Evolutionary conservation across 2,797 vertebrate genomes (phyloP), one percentile per base, ranked within the genome.

Genomic region (Thaleichthys pacificus): DNA sequence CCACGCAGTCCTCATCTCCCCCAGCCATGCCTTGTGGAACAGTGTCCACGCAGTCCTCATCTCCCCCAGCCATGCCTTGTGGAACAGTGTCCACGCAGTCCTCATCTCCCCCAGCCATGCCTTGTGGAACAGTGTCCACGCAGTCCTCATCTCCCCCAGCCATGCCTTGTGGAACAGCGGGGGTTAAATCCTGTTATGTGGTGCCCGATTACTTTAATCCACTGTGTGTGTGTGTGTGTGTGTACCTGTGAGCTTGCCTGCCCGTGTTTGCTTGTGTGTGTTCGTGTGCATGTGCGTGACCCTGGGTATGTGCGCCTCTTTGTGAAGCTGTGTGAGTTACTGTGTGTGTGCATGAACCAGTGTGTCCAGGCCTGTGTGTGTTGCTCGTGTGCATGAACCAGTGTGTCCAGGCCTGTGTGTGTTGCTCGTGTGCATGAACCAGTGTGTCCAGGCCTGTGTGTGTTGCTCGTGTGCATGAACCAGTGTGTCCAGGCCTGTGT

Each of bases 191-290:
- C 89, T 88, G 88, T 93, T 91, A 87, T 89, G 89, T 89, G 82
- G 84, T 85, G 85, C 86, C 91, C 81, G 89, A 92, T 93, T 93
- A 93, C 86, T 78, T 78, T 93, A 93, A 93, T 93, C 91, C 84
- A 77, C 71, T 75, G 77, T 51, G 61, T 76, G 32, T 71, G 77
- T 71, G 77, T 70, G 66, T 66, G 64, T 35, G 74, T 66, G 76
- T 35, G 64, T 73, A 68, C 74, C 73, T 24, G 26, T 63, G 61
- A 17, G 61, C 19, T 15, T 63, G 61, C 17, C 1, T 7, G 11
- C 28, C 26, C 17, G 61, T 63, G 61, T 28, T 26, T 63, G 61
- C 28, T 26, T 30, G 28, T 63, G 61, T 35, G 61, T 35, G 28
- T 5, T 42, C 12, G 11, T 47, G 12, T 14, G 42, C 12, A 14